phyloP scores from a whole-genome alignment of 1,140 invertebrate genomes.

The Scaptomyza hsui region DNA sequence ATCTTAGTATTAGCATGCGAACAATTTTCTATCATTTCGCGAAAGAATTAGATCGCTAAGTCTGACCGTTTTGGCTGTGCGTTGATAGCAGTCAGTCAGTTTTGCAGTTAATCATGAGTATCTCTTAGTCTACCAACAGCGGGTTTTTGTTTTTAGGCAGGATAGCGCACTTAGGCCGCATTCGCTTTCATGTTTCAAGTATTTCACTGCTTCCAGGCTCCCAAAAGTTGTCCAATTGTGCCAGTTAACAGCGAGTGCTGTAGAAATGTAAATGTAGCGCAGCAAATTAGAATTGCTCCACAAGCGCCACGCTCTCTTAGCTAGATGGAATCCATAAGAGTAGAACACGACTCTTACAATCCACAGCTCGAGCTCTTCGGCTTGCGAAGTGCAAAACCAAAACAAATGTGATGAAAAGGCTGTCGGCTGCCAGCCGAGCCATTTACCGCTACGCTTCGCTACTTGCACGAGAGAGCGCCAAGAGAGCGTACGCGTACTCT shows the following conservation, averaged over 20 bases:
- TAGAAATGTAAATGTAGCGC: slow-evolving; percentile 18
- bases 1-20: too few relatives aligned
- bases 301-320: slow-evolving; percentile 50
- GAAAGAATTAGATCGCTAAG: too few relatives aligned
- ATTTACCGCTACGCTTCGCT: slow-evolving; percentile 64
- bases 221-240: slow-evolving; percentile 36
- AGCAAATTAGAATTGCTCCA: slow-evolving; percentile 4
- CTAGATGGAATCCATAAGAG: slow-evolving; percentile 57
- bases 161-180: slow-evolving; percentile 5
- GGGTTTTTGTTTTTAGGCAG: slow-evolving; percentile 21
- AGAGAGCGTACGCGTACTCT: too few relatives aligned
- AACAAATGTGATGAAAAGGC: slow-evolving; percentile 77
- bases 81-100: too few relatives aligned
- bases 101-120: too few relatives aligned
- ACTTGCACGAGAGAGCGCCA: slow-evolving; percentile 33
- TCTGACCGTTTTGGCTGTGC: too few relatives aligned
- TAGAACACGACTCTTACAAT: slow-evolving; percentile 64
- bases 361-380: slow-evolving; percentile 33
- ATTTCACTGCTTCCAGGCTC: background rate
- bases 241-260: slow-evolving; percentile 23
- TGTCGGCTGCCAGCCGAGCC: slow-evolving; percentile 22
- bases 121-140: background rate
- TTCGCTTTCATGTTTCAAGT: slow-evolving; percentile 67
- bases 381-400: slow-evolving; percentile 71
- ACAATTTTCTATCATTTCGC: too few relatives aligned